Percentiles rank a stretch among this genome's conserved stretches.
phyloP scores from a whole-genome alignment of 35 echinoderm and acorn worm species.

The Holothuria glaberrima region DNA sequence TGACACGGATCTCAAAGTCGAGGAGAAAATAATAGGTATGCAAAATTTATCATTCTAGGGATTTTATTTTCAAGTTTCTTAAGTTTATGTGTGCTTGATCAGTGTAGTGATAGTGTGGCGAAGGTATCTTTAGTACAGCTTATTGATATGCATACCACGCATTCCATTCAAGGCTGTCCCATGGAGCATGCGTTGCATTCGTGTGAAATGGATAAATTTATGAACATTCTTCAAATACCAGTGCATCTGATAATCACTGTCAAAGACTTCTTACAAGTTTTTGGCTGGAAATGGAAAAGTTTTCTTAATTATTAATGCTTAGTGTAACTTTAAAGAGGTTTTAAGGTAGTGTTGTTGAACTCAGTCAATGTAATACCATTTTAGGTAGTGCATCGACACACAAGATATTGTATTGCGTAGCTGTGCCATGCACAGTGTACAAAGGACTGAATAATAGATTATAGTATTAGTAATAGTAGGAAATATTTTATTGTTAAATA shows the following conservation, averaged over 20 bases:
- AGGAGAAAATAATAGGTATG: conserved; percentile 48
- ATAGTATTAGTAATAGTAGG: too few relatives aligned
- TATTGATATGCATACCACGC: conserved; percentile 24
- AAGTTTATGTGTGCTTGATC: not conserved
- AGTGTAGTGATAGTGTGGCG: not conserved
- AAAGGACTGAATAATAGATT: too few relatives aligned
- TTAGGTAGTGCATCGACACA: conserved; percentile 20
- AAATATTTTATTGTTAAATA: too few relatives aligned
- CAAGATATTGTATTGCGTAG: too few relatives aligned
- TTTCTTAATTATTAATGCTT: too few relatives aligned
- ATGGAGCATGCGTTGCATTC: not conserved
- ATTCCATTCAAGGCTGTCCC: conserved; percentile 21
- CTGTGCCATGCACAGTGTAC: too few relatives aligned
- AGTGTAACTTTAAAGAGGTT: too few relatives aligned
- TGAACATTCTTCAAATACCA: conserved; percentile 53
- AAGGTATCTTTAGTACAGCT: not conserved
- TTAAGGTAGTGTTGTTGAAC: too few relatives aligned
- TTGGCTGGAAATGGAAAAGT: too few relatives aligned
- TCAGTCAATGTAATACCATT: conserved; percentile 22
- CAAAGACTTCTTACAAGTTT: too few relatives aligned
- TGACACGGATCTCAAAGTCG: conserved; percentile 62
- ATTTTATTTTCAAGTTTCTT: conserved; percentile 19
- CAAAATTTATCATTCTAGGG: conserved; percentile 3
- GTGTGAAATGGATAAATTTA: not conserved
- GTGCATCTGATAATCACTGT: too few relatives aligned